Conservation (phyloP, 2,888 invertebrate species). For the Parochlus steinenii region DNA sequence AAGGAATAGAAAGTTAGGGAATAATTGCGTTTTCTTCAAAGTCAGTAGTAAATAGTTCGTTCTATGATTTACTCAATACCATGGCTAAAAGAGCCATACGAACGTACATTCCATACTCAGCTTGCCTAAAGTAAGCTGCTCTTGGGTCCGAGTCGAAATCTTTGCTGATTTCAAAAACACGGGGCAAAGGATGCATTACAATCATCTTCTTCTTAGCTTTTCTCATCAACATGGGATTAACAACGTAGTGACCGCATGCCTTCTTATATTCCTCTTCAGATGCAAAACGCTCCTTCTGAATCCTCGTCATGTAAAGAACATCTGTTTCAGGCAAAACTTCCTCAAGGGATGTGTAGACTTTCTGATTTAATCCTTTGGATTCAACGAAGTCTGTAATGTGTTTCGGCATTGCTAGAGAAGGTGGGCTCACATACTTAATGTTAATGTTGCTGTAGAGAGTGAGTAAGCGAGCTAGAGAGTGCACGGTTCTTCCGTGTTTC, state of each 20-base stretch:
- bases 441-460: constrained; percentile 91
- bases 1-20: no score
- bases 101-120: constrained; percentile 94
- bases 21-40: no score
- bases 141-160: constrained; percentile 93
- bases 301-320: constrained; percentile 95
- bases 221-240: constrained; percentile 93
- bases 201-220: constrained; percentile 85
- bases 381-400: constrained; percentile 64
- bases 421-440: constrained; percentile 79
- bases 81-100: constrained; percentile 93
- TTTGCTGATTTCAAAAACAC: constrained; percentile 85
- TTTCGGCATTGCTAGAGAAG: constrained; percentile 78
- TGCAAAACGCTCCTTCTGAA: constrained; percentile 84
- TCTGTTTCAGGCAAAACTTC: constrained; percentile 84
- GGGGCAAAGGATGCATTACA: constrained; percentile 93
- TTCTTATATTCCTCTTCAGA: constrained; percentile 70
- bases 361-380: constrained; percentile 63
- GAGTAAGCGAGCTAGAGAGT: constrained; percentile 84
- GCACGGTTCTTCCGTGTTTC: constrained; percentile 95
- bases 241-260: constrained; percentile 70
- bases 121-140: constrained; percentile 97
- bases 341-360: constrained; percentile 50
- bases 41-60: no score
- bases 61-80: constrained; percentile 45